Base-by-base conservation (phyloP, 2,888 invertebrate genomes). In the Napeogenes sylphis region DNA sequence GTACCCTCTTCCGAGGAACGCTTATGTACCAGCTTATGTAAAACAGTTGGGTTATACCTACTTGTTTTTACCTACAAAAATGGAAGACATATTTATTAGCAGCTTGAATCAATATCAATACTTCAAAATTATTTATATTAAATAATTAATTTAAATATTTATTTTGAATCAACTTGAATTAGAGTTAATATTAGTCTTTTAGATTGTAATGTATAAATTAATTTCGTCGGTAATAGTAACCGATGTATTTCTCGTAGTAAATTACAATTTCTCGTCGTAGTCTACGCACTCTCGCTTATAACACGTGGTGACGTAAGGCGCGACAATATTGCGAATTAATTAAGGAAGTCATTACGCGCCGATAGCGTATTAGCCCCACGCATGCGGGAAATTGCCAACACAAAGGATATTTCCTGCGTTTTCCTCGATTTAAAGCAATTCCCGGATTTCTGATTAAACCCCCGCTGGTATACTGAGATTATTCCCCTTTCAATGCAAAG, bases 371-470 rank as follows among this genome's bases (percentile, higher is more conserved):
- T 87, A 87, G 83, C 82, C 80, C 77, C 86, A 87, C 89, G 88
- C 88, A 86, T 82, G 86, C 77, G 83, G 87, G 85, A 90, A 90
- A 90, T 89, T 87, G 84, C 82, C 85, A 79, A 75, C 87, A 89
- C 90, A 90, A 90, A 87, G 83, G 87, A 86, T 87, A 87, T 90
- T 87, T 89, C 90, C 90, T 87, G 86, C 88, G 88, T 89, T 90
- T 90, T 90, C 88, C 86, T 83, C 84, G 89, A 89, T 90, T 90
- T 90, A 90, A 90, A 90, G 89, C 90, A 89, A 90, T 90, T 89
- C 90, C 84, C 84, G 82, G 87, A 89, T 90, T 67, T 90, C 85
- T 90, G 90, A 90, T 90, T 90, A 90, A 90, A 83, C 88, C 79
- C 89, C 89, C 83, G 88, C 87, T 87, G 90, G 83, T 84, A 81